These are phyloP conservation scores for Macaria notata DNA, from an alignment of 2,888 invertebrate species.

Conservation along the genomic window DNA sequence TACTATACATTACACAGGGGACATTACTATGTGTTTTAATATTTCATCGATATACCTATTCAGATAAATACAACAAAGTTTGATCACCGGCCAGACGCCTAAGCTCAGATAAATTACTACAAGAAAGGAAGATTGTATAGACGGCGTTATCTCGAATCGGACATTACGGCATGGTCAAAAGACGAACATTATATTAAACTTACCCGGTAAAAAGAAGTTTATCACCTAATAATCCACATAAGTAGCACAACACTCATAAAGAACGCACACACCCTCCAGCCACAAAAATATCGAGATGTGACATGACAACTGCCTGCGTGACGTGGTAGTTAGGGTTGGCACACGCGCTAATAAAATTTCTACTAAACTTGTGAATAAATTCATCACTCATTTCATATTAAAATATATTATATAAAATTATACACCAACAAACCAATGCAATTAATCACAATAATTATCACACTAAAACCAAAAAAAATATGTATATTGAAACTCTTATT, in stretches of 20 bases:
- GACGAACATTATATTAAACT: constrained; percentile 32
- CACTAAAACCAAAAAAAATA: too few relatives aligned
- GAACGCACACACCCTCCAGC: constrained; percentile 82
- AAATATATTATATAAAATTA: too few relatives aligned
- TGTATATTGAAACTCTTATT: too few relatives aligned
- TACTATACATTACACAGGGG: constrained; percentile 33
- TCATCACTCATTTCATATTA: too few relatives aligned
- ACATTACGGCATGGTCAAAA: not conserved
- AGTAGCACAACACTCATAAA: constrained; percentile 81
- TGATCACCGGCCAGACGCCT: constrained; percentile 65
- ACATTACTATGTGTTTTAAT: constrained; percentile 46
- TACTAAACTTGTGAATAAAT: constrained; percentile 1
- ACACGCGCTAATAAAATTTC: constrained; percentile 23
- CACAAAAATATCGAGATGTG: constrained; percentile 82
- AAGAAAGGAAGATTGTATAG: constrained; percentile 23
- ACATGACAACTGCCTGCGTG: constrained; percentile 81
- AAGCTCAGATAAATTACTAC: constrained; percentile 48
- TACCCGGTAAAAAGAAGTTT: constrained; percentile 76
- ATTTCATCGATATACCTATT: constrained; percentile 49
- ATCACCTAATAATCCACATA: constrained; percentile 82
- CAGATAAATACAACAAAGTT: constrained; percentile 56
- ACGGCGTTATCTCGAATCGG: not conserved
- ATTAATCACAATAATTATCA: too few relatives aligned
- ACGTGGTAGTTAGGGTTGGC: constrained; percentile 76
- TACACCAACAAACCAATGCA: too few relatives aligned